These are phyloP conservation scores for Temnothorax nylanderi DNA, from an alignment of 1,140 invertebrate species.

Conservation along the genomic window DNA sequence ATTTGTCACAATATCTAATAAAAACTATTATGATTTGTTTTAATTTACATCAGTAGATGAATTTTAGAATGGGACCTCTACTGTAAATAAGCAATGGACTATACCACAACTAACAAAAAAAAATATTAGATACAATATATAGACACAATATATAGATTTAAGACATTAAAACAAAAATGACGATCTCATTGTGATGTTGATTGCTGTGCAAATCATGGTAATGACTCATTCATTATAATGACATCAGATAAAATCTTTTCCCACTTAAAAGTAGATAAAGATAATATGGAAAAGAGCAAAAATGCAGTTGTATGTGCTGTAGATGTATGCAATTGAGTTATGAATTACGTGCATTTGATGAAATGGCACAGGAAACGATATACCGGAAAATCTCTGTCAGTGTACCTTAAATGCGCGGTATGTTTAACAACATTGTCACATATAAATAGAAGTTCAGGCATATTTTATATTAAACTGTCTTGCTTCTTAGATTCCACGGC, in stretches of 20 bases:
- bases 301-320: slow-evolving; percentile 11
- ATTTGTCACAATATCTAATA: slow-evolving; percentile 20
- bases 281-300: slow-evolving; percentile 18
- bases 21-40: neutral
- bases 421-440: slow-evolving; percentile 31
- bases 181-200: slow-evolving; percentile 80
- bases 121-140: slow-evolving; percentile 62
- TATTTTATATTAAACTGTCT: slow-evolving; percentile 62
- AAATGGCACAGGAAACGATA: slow-evolving; percentile 3
- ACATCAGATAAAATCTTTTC: slow-evolving; percentile 59
- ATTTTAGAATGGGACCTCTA: slow-evolving; percentile 64
- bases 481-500: slow-evolving; percentile 63
- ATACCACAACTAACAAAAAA: slow-evolving; percentile 66
- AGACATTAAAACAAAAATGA: slow-evolving; percentile 72
- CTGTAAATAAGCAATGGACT: slow-evolving; percentile 76
- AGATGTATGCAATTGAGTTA: slow-evolving; percentile 16
- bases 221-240: slow-evolving; percentile 71
- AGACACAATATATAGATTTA: slow-evolving; percentile 70
- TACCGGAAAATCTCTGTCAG: neutral
- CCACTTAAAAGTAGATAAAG: slow-evolving; percentile 27
- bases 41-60: neutral
- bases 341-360: neutral
- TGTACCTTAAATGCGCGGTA: slow-evolving; percentile 28
- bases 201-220: slow-evolving; percentile 76
- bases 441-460: slow-evolving; percentile 28